These are phyloP conservation scores for Chrysogorgia sp. DNA, from an alignment of 92 coral and sea anemone species.

Conservation along the genomic window DNA sequence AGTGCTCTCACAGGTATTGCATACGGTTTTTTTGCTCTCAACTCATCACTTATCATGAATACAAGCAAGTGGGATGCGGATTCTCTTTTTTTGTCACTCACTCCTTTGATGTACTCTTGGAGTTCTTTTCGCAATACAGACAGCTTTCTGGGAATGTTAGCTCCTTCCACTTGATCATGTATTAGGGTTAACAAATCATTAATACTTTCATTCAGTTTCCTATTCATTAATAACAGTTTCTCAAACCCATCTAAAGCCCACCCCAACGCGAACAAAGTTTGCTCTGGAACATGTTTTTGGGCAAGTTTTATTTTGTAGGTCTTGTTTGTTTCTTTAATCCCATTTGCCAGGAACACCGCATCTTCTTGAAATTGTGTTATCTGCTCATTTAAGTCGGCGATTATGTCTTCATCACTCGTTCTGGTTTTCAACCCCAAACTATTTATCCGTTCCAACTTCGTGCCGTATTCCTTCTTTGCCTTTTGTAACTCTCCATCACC, in stretches of 20 bases:
- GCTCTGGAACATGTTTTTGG: constrained; percentile 53
- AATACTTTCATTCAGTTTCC: not conserved
- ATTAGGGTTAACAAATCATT: not conserved
- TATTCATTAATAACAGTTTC: constrained; percentile 32
- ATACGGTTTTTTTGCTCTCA: constrained; percentile 59
- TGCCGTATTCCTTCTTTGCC: constrained; percentile 16
- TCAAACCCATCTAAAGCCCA: constrained; percentile 59
- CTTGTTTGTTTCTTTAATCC: not conserved
- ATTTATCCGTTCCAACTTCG: not conserved
- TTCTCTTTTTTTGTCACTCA: constrained; percentile 55
- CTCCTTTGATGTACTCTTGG: constrained; percentile 48
- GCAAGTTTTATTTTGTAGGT: constrained; percentile 17
- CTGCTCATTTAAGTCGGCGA: constrained; percentile 15
- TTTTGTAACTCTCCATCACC: constrained; percentile 45
- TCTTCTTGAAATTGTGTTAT: constrained; percentile 1
- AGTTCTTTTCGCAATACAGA: constrained; percentile 43
- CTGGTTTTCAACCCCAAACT: constrained; percentile 33
- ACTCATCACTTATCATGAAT: constrained; percentile 72
- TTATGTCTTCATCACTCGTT: not conserved
- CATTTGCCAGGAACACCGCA: constrained; percentile 5
- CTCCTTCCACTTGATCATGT: not conserved
- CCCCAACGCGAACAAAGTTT: constrained; percentile 57
- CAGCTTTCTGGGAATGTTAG: constrained; percentile 10
- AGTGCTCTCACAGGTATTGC: constrained; percentile 63
- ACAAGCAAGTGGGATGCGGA: constrained; percentile 67